Base-by-base conservation (phyloP, 1,140 invertebrate genomes). In the Belonocnema kinseyi region DNA sequence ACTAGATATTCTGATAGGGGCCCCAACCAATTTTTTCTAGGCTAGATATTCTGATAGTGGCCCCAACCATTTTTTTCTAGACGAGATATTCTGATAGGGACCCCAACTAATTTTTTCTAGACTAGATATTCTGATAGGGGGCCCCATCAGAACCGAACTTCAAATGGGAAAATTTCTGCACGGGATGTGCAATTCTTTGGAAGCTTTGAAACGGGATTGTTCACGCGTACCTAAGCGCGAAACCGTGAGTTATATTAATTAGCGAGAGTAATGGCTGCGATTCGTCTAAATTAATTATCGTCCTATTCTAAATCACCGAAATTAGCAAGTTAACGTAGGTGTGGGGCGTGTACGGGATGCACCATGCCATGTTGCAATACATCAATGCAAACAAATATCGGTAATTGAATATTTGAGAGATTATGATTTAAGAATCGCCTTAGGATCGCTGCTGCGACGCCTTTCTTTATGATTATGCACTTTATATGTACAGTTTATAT, bases 321-420 rank as follows among this genome's bases (percentile, higher is more conserved):
- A 85, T 85, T 83, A 83, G 78, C 74, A 76, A 77, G 74, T 58
- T 46, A 53, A 74, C 70, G 75, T 75, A 74, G 77, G 73, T 40
- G 54, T 58, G 51, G 51, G 72, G 77, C 56, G 71, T 19, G 80
- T 75, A 73, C 70, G 77, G 76, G 75, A 74, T 70, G 76, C 73
- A 75, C 75, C 70, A 54, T 73, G 76, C 80, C 74, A 80, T 81
- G 72, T 79, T 76, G 56, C 75, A 72, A 84, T 85, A 76, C 78
- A 85, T 85, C 81, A 84, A 73, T 50, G 51, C 56, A 77, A 83
- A 84, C 83, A 80, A 85, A 84, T 85, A 82, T 74, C 76, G 52
- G 77, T 85, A 85, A 85, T 84, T 85, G 84, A 85, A 84, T 85
- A 84, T 85, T 84, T 77, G 79, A 81, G 74, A 79, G 77, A 78